Conservation (phyloP, 2,113 vertebrate genomes). For the Hydropotes inermis region DNA sequence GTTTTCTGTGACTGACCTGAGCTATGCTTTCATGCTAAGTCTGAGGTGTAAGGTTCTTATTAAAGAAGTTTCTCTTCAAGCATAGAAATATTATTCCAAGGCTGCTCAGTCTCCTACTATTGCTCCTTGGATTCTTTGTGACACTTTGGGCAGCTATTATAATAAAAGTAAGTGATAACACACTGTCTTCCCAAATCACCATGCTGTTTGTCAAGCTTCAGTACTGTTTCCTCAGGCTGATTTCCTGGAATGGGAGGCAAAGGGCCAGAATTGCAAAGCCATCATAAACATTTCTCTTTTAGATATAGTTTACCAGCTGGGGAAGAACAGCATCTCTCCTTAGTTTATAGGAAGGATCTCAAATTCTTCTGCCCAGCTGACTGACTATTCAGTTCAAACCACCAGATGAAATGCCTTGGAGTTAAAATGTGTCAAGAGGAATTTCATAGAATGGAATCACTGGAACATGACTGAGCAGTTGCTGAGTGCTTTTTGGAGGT, state of each 20-base stretch:
- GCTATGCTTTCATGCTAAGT: neutral
- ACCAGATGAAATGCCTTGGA: neutral
- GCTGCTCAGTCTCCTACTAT: neutral
- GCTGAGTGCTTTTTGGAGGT: neutral
- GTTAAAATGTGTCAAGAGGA: neutral
- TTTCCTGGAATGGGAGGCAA: neutral
- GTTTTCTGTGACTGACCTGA: neutral
- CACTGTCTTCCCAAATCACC: neutral
- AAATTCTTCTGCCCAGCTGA: neutral
- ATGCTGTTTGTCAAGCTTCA: neutral
- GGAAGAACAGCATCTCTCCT: neutral
- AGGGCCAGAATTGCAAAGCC: neutral
- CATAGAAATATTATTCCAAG: neutral
- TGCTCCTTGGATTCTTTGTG: neutral
- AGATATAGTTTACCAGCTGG: neutral
- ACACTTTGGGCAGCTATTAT: neutral
- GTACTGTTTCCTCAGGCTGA: neutral
- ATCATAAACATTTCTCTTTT: neutral
- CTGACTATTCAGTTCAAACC: neutral
- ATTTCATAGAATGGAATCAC: neutral
- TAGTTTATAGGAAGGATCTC: neutral
- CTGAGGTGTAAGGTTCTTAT: neutral
- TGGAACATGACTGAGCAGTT: neutral
- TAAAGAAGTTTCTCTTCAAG: neutral
- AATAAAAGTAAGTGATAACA: neutral